These are phyloP conservation scores for Clitarchus hookeri DNA, from an alignment of 2,888 invertebrate genomes.

Conservation along the genomic window DNA sequence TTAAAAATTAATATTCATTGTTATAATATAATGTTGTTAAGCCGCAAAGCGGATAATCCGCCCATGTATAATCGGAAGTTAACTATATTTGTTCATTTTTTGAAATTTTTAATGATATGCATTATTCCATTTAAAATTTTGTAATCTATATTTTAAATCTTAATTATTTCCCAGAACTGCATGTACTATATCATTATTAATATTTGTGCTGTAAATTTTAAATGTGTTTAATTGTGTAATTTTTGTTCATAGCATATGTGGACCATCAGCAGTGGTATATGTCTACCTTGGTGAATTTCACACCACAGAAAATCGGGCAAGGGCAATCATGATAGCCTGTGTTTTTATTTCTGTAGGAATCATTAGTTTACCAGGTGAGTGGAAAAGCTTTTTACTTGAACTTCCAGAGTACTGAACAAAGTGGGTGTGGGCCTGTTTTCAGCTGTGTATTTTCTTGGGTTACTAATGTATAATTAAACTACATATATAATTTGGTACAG, in stretches of 20 bases:
- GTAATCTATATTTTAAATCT: not conserved
- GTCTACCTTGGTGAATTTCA: slow-evolving; percentile 66
- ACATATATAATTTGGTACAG: too few species aligned
- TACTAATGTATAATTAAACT: not conserved
- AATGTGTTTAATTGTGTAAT: too few species aligned
- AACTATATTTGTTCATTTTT: not conserved
- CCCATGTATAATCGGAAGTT: too few species aligned
- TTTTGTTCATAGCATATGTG: slow-evolving; percentile 50
- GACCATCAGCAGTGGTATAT: slow-evolving; percentile 62
- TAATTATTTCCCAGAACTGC: too few species aligned
- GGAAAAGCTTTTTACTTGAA: not conserved
- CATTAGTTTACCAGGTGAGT: slow-evolving; percentile 49
- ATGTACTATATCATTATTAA: too few species aligned
- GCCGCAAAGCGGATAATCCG: too few species aligned
- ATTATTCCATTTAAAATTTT: not conserved
- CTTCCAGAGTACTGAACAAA: too few species aligned
- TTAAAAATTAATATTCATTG: too few species aligned
- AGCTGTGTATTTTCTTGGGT: not conserved
- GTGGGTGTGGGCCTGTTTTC: too few species aligned
- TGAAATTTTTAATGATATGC: too few species aligned
- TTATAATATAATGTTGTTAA: too few species aligned
- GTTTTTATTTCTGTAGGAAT: slow-evolving; percentile 55
- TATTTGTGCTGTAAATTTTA: too few species aligned
- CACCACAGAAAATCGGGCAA: slow-evolving; percentile 55
- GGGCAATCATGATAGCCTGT: slow-evolving; percentile 55